phyloP scores from a whole-genome alignment of 2,888 invertebrate species.

The Nematopogon swammerdamellus region DNA sequence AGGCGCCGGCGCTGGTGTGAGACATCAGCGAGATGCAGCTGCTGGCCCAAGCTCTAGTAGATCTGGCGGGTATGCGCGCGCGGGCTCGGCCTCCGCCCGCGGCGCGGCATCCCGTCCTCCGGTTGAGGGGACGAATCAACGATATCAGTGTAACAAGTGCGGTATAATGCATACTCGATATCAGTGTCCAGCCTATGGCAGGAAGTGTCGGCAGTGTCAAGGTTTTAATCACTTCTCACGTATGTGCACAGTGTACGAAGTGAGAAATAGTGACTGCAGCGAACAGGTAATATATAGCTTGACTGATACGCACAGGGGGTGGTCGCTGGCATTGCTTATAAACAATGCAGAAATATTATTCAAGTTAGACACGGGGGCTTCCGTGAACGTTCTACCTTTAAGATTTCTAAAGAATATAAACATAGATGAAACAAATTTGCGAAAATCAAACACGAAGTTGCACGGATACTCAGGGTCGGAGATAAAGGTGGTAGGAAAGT shows the following conservation, averaged over 20 bases:
- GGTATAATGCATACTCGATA: neutral
- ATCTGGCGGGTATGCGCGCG: neutral
- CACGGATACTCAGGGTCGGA: neutral
- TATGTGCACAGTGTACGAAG: neutral
- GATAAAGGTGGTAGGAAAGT: slow-evolving; percentile 1
- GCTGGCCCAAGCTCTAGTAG: too few relatives aligned
- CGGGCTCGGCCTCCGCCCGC: neutral
- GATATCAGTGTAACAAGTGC: neutral
- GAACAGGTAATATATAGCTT: neutral
- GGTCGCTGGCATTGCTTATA: neutral
- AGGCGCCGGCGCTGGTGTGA: too few relatives aligned
- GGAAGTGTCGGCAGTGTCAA: neutral
- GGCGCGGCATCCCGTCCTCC: neutral
- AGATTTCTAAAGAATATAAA: neutral
- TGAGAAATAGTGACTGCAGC: neutral
- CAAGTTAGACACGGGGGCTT: neutral
- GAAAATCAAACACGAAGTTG: neutral
- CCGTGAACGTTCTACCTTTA: slow-evolving; percentile 1
- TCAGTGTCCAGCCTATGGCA: neutral
- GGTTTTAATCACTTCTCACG: neutral
- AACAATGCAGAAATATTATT: neutral
- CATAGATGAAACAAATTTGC: neutral
- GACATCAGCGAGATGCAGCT: too few relatives aligned
- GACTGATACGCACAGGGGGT: neutral
- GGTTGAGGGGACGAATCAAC: neutral